A percentile compares a stretch with the other conserved stretches of the same genome.
Evolutionary conservation across 1,140 invertebrate genomes (phyloP).

Genomic region (Glossosoma conforme): DNA sequence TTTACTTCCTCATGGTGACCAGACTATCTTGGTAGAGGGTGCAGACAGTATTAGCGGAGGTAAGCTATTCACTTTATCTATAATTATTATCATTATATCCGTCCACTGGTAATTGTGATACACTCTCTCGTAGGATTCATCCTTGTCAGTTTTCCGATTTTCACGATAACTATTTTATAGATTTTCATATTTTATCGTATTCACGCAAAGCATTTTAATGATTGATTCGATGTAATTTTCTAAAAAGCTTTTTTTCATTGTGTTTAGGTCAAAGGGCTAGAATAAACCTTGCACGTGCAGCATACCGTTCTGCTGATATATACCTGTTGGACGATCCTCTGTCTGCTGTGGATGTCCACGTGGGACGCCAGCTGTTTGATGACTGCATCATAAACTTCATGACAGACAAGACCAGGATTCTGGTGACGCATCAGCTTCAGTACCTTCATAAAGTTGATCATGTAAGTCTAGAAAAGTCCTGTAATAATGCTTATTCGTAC

Average conservation of each 20-base stretch:
- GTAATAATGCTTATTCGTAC: conserved; percentile 19
- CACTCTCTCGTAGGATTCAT: no score
- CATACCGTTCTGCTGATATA: conserved; percentile 65
- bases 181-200: no score
- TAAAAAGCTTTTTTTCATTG: no score
- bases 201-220: no score
- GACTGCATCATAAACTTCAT: conserved; percentile 51
- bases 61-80: background rate
- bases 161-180: no score
- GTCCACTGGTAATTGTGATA: no score
- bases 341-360: conserved; percentile 64
- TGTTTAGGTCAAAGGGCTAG: conserved; percentile 10
- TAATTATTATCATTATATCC: no score
- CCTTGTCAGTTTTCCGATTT: no score
- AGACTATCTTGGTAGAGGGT: background rate
- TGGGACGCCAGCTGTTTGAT: conserved; percentile 59
- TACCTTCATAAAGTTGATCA: conserved; percentile 62
- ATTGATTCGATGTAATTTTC: no score
- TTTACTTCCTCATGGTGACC: background rate
- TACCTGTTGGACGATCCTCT: conserved; percentile 75
- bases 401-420: conserved; percentile 51
- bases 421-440: conserved; percentile 73
- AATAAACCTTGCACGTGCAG: conserved; percentile 39
- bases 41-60: conserved; percentile 10
- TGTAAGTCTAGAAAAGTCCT: conserved; percentile 61